These are phyloP conservation scores for Pheosia tremula DNA, from an alignment of 2,888 invertebrate species.

Conservation along the genomic window DNA sequence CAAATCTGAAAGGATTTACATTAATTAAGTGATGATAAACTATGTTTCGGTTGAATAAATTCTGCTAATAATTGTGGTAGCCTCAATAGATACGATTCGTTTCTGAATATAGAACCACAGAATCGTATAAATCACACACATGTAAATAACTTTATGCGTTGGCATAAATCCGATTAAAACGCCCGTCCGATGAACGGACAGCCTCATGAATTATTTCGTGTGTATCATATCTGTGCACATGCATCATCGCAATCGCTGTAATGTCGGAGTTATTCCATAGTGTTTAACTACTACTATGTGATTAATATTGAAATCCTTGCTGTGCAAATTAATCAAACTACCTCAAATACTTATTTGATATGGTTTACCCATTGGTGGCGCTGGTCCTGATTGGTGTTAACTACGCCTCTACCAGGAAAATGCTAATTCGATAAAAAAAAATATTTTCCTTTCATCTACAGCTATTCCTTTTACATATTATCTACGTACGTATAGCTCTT, in stretches of 20 bases:
- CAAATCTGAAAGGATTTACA: background rate
- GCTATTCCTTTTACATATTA: background rate
- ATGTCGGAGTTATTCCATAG: background rate
- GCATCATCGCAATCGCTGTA: constrained; percentile 4
- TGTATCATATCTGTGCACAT: constrained; percentile 14
- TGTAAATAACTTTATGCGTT: constrained; percentile 41
- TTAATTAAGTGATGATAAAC: background rate
- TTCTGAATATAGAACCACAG: constrained; percentile 44
- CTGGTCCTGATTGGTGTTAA: background rate
- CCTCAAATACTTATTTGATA: no score
- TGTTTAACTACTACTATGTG: no score
- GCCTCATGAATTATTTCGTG: constrained; percentile 25
- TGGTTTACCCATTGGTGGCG: no score
- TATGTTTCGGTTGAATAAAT: constrained; percentile 8
- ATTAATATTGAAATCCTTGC: no score
- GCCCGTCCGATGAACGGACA: constrained; percentile 28
- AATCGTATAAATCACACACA: constrained; percentile 47
- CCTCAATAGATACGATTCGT: constrained; percentile 35
- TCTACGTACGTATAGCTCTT: constrained; percentile 26
- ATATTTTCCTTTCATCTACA: background rate
- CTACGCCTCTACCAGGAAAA: background rate
- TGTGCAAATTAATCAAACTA: no score
- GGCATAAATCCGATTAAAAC: constrained; percentile 42
- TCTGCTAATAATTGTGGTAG: constrained; percentile 34
- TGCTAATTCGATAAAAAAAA: no score